Evolutionary conservation across 64 coral and sea anemone species (phyloP).

Genomic region (Actinia equina): DNA sequence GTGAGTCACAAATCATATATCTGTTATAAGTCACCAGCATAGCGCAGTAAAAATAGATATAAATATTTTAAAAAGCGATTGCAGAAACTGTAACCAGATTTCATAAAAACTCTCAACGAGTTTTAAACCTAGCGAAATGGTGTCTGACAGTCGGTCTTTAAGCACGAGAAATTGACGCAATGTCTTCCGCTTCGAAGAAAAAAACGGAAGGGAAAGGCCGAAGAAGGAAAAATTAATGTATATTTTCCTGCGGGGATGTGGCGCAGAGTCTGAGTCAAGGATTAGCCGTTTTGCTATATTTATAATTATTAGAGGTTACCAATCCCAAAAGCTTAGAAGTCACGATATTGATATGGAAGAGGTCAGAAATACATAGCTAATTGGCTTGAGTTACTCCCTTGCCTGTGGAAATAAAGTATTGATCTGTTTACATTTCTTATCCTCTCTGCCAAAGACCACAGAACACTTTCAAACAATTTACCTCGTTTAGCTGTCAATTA

Average conservation of each 20-base stretch:
- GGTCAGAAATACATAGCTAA: background rate
- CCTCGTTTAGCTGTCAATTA: background rate
- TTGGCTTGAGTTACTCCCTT: background rate
- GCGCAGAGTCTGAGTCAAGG: background rate
- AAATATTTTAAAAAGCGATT: background rate
- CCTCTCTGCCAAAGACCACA: background rate
- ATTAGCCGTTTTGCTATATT: background rate
- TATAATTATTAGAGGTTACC: too few relatives aligned
- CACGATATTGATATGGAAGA: too few relatives aligned
- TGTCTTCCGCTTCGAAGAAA: background rate
- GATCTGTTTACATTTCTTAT: background rate
- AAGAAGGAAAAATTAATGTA: background rate
- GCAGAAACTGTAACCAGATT: background rate
- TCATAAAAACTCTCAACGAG: background rate
- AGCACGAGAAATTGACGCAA: background rate
- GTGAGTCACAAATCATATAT: background rate
- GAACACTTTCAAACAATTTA: background rate
- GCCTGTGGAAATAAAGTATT: background rate
- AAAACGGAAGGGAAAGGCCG: background rate
- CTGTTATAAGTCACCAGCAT: background rate
- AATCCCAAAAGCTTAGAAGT: too few relatives aligned
- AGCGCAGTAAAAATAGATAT: background rate
- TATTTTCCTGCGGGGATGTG: background rate
- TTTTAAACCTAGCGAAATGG: background rate
- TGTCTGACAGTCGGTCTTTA: background rate